Conservation (phyloP, 2,797 vertebrate genomes). For the Eupleurogrammus muticus region DNA sequence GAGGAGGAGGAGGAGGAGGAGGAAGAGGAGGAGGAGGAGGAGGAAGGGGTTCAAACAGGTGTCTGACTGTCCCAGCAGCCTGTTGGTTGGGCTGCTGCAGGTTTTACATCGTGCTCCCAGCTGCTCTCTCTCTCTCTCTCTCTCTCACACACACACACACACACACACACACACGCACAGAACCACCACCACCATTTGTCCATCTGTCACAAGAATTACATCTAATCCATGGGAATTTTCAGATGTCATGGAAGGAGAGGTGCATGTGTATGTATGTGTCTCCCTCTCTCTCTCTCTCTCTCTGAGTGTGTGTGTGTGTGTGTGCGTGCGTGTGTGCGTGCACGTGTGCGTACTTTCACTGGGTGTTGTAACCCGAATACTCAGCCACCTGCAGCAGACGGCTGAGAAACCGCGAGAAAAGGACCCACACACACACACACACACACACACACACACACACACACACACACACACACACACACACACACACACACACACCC, state of each 20-base stretch:
- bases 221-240: constrained; percentile 83
- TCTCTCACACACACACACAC: constrained; percentile 19
- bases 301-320: constrained; percentile 14
- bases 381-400: constrained; percentile 81
- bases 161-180: constrained; percentile 18
- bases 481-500: too few species aligned
- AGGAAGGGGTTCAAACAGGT: constrained; percentile 77
- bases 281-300: constrained; percentile 21
- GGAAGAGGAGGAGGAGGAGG: not conserved
- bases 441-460: too few species aligned
- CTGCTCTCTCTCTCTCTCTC: constrained; percentile 48
- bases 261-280: constrained; percentile 35
- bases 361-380: constrained; percentile 76
- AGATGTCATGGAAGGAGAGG: constrained; percentile 67
- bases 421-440: constrained; percentile 31
- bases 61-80: constrained; percentile 75
- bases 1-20: not conserved
- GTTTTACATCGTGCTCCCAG: constrained; percentile 78
- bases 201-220: constrained; percentile 83
- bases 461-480: too few species aligned
- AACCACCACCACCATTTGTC: constrained; percentile 55
- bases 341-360: constrained; percentile 59
- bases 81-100: constrained; percentile 65
- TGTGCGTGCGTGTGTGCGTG: constrained; percentile 31
- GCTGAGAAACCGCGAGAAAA: constrained; percentile 65